Evolutionary conservation across 2,888 invertebrate species (phyloP).

Genomic region (Gortyna flavago): DNA sequence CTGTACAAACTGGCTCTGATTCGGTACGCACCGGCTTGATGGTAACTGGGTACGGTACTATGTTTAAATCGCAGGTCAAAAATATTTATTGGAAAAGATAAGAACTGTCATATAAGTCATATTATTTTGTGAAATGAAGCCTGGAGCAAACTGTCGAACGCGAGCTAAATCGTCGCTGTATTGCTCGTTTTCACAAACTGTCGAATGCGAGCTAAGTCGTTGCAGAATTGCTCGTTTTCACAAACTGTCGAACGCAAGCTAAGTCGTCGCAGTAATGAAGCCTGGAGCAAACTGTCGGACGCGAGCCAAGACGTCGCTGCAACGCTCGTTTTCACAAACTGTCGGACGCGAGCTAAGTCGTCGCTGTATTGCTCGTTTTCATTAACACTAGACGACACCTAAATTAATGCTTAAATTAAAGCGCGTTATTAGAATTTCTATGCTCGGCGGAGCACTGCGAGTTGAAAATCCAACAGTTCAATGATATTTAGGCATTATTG

Average conservation of each 20-base stretch:
- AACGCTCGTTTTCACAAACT: neutral
- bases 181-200: neutral
- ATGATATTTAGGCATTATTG: neutral
- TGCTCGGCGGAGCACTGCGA: neutral
- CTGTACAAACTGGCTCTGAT: neutral
- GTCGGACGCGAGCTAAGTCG: neutral
- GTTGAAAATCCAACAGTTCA: neutral
- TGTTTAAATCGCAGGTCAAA: neutral
- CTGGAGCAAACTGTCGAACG: neutral
- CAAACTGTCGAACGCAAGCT: neutral
- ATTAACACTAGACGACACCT: neutral
- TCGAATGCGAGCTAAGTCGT: neutral
- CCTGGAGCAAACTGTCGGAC: neutral
- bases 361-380: neutral
- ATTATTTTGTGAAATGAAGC: neutral
- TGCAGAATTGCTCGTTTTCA: neutral
- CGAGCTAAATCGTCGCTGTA: neutral
- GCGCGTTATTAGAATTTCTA: neutral
- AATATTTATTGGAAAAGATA: neutral
- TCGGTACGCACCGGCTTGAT: neutral
- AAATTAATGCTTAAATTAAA: neutral
- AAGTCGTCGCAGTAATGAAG: neutral
- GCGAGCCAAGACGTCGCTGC: neutral
- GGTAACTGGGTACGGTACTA: neutral
- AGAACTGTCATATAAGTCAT: neutral